Conservation (phyloP, 2,797 vertebrate genomes). For the Jordanella pulchra region DNA sequence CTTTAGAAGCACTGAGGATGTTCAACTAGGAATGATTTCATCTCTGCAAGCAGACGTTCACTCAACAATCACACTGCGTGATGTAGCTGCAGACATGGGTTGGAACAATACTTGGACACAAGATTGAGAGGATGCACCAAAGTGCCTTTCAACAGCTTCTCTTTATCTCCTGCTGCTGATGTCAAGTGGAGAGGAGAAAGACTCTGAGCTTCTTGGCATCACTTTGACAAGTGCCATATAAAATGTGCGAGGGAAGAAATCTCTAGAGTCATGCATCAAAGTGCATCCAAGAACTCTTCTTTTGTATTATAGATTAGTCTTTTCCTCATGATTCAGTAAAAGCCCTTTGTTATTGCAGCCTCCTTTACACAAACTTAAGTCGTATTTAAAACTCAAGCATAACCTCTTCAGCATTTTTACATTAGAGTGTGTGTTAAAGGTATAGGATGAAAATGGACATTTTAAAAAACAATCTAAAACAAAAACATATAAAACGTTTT, state of each 20-base stretch:
- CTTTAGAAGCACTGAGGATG: constrained; percentile 27
- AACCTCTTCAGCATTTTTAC: constrained; percentile 1
- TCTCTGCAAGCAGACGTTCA: constrained; percentile 24
- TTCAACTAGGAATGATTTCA: constrained; percentile 26
- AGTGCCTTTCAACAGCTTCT: constrained; percentile 13
- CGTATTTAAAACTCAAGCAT: too few relatives aligned
- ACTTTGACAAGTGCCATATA: constrained; percentile 36
- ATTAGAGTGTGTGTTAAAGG: too few relatives aligned
- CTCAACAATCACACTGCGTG: constrained; percentile 22
- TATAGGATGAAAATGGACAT: too few relatives aligned
- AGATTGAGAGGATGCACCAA: background rate
- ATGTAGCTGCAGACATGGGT: constrained; percentile 15
- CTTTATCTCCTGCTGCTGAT: constrained; percentile 5
- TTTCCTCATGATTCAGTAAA: constrained; percentile 25
- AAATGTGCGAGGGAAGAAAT: constrained; percentile 21
- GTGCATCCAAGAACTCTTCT: constrained; percentile 20
- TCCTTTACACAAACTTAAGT: background rate
- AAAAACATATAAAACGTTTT: background rate
- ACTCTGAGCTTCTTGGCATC: constrained; percentile 20
- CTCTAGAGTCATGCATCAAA: constrained; percentile 44
- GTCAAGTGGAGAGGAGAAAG: constrained; percentile 21
- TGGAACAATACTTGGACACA: constrained; percentile 17
- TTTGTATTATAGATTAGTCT: constrained; percentile 41
- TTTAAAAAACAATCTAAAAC: background rate
- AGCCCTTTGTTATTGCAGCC: constrained; percentile 24